Conservation (phyloP, 37 sponge, comb jelly and placozoan genomes). For the Beroe forskalii region DNA sequence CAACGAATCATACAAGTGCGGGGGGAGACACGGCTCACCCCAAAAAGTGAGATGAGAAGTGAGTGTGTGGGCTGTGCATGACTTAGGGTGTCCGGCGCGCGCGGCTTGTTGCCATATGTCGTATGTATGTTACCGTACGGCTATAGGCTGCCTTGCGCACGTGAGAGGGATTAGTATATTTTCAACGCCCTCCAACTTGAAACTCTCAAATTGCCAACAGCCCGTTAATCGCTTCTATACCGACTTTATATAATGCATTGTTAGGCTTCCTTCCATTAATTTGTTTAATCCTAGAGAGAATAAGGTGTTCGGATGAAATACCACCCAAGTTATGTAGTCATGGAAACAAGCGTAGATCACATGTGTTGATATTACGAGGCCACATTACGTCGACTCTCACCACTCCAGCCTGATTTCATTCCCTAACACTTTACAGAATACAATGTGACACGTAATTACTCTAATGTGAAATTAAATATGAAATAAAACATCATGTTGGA, state of each 20-base stretch:
- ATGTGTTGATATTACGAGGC: neutral
- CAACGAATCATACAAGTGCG: neutral
- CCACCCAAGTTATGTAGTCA: slow-evolving; percentile 9
- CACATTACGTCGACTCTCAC: neutral
- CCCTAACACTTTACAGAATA: neutral
- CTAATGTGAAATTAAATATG: neutral
- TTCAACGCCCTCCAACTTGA: slow-evolving; percentile 49
- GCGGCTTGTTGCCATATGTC: neutral
- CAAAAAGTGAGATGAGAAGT: neutral
- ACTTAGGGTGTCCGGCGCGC: neutral
- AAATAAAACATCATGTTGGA: too few relatives aligned
- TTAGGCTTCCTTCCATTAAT: slow-evolving; percentile 50
- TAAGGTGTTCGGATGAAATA: neutral
- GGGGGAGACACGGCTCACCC: neutral
- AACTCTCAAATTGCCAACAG: slow-evolving; percentile 62
- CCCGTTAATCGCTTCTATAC: slow-evolving; percentile 50
- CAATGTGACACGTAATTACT: neutral
- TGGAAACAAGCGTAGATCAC: neutral
- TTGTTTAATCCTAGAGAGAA: slow-evolving; percentile 13
- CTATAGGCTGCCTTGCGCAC: slow-evolving; percentile 11
- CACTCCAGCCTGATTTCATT: neutral
- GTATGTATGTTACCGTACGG: slow-evolving; percentile 49
- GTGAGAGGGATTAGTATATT: slow-evolving; percentile 45
- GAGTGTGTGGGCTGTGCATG: neutral
- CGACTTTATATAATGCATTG: slow-evolving; percentile 12